Conservation (phyloP, 1,140 invertebrate species). For the Drosophila takahashii region DNA sequence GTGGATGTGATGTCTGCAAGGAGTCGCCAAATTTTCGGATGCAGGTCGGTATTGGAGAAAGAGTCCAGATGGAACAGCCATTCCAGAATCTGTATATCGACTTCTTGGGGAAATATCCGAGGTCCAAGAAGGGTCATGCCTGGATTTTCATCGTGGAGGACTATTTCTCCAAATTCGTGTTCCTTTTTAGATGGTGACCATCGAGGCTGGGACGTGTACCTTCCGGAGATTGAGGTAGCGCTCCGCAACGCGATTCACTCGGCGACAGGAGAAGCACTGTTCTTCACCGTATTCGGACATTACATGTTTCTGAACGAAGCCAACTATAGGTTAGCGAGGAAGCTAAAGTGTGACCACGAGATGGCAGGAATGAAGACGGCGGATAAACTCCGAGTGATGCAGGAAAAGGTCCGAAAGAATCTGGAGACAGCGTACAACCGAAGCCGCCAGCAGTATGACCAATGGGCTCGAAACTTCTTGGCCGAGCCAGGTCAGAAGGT, state of each 20-base stretch:
- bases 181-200: no score
- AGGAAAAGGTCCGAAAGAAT: background rate
- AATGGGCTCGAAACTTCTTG: background rate
- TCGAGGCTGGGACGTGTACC: background rate
- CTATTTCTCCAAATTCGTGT: no score
- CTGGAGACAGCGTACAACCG: background rate
- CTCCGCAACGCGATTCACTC: background rate
- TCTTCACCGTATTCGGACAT: no score
- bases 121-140: no score
- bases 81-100: background rate
- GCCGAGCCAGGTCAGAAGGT: no score
- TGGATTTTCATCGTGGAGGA: no score
- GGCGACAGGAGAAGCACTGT: no score
- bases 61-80: constrained; percentile 2
- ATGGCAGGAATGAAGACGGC: background rate
- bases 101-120: background rate
- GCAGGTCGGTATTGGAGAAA: background rate
- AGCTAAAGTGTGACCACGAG: background rate
- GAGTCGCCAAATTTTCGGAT: background rate
- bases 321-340: background rate
- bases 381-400: background rate
- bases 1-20: background rate
- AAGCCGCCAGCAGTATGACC: background rate
- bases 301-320: background rate
- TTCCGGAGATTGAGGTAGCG: background rate